These are phyloP conservation scores for Cololabis saira DNA, from an alignment of 2,113 vertebrate species.

Conservation along the genomic window DNA sequence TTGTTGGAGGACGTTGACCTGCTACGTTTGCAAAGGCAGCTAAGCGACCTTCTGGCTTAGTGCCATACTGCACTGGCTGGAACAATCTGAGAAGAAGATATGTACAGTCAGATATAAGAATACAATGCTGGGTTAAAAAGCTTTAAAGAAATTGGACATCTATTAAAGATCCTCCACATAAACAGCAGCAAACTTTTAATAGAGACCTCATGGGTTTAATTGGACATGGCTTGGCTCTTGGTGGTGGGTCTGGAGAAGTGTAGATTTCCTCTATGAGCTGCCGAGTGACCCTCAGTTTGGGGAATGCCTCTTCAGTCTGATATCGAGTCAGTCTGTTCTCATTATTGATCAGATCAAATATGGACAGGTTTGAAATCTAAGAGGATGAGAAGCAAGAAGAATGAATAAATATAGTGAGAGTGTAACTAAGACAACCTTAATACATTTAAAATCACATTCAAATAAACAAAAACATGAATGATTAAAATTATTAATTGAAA, in stretches of 20 bases:
- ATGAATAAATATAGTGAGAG: not conserved
- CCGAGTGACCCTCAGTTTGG: conserved; percentile 88
- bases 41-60: conserved; percentile 90
- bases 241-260: conserved; percentile 79
- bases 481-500: not conserved
- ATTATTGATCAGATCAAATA: conserved; percentile 90
- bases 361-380: conserved; percentile 85
- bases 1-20: conserved; percentile 77
- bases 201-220: conserved; percentile 91
- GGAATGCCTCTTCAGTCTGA: conserved; percentile 85
- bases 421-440: too few relatives aligned
- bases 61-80: conserved; percentile 91
- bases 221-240: conserved; percentile 85
- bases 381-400: conserved; percentile 12
- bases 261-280: conserved; percentile 93
- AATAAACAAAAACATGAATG: too few relatives aligned
- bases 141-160: conserved; percentile 3
- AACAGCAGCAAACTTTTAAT: not conserved
- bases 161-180: not conserved
- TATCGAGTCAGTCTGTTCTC: conserved; percentile 88
- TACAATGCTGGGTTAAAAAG: not conserved
- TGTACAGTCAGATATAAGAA: not conserved
- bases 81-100: conserved; percentile 82
- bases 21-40: conserved; percentile 78
- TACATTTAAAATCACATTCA: too few relatives aligned